A percentile compares a stretch with the other conserved stretches of the same genome.
Conservation (phyloP, 2,888 invertebrate genomes). For the Abscondita cerata region DNA sequence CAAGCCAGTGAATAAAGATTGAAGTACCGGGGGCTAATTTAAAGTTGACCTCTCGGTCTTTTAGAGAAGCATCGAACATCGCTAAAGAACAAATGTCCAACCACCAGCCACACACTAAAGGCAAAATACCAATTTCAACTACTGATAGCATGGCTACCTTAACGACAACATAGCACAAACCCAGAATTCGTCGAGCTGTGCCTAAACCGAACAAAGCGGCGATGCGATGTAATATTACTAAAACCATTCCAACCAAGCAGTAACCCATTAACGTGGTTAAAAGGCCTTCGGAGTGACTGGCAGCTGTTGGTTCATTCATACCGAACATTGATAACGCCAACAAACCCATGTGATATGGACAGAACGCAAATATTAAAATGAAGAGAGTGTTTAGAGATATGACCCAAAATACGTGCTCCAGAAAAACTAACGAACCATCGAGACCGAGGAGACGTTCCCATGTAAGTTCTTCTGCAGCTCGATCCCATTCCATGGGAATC, state of each 20-base stretch:
- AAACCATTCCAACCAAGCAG: constrained; percentile 81
- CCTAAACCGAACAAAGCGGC: constrained; percentile 82
- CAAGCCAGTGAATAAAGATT: constrained; percentile 98
- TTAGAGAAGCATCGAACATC: constrained; percentile 88
- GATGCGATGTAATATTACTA: constrained; percentile 84
- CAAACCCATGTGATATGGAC: constrained; percentile 94
- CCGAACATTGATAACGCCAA: constrained; percentile 78
- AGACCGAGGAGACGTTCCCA: constrained; percentile 97
- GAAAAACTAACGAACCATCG: constrained; percentile 95
- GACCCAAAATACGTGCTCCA: constrained; percentile 99
- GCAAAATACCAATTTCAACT: constrained; percentile 96
- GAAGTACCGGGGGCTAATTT: constrained; percentile 93
- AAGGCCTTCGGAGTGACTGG: constrained; percentile 90
- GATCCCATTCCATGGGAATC: constrained; percentile 99
- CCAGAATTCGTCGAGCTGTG: constrained; percentile 83
- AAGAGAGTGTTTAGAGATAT: constrained; percentile 96
- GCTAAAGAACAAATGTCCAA: constrained; percentile 95
- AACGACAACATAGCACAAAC: constrained; percentile 90
- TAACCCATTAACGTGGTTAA: constrained; percentile 94
- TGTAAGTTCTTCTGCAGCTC: constrained; percentile 96
- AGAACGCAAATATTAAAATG: constrained; percentile 96
- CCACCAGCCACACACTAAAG: constrained; percentile 99
- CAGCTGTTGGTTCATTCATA: constrained; percentile 70
- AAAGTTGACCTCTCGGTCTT: constrained; percentile 87
- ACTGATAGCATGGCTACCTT: constrained; percentile 94